Percentiles rank a stretch among this genome's conserved stretches.
Conservation (phyloP, 2,797 vertebrate species). For the Karalla daura region DNA sequence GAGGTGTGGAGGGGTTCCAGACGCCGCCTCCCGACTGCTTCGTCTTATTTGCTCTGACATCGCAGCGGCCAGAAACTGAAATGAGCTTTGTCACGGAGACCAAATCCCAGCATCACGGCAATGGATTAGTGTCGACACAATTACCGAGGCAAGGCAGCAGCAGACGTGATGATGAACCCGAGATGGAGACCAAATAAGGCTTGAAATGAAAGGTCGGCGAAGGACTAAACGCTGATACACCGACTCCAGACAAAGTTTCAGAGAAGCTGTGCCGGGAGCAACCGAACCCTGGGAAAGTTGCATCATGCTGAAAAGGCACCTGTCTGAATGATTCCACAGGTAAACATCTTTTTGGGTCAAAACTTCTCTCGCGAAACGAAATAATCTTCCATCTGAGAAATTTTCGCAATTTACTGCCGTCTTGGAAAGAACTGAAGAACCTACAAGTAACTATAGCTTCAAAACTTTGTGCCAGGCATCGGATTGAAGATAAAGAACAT, state of each 20-base stretch:
- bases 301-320: too few relatives aligned
- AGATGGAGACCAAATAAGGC: constrained; percentile 12
- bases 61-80: not conserved
- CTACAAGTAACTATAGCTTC: too few relatives aligned
- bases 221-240: not conserved
- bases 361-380: too few relatives aligned
- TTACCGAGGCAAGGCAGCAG: not conserved
- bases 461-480: too few relatives aligned
- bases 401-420: too few relatives aligned
- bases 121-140: not conserved
- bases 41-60: not conserved
- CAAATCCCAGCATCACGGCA: not conserved
- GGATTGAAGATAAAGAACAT: too few relatives aligned
- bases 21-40: not conserved
- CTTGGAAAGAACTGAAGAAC: too few relatives aligned
- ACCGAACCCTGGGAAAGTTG: too few relatives aligned
- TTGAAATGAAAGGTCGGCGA: constrained; percentile 14
- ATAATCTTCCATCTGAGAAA: too few relatives aligned
- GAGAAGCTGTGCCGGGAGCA: too few relatives aligned
- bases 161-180: not conserved
- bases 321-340: too few relatives aligned
- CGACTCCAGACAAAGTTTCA: not conserved
- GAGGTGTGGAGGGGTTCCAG: not conserved
- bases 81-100: not conserved
- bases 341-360: too few relatives aligned